A percentile compares a stretch with the other conserved stretches of the same genome.
phyloP scores from a whole-genome alignment of 35 echinoderm and acorn worm species.

The Antedon bifida region DNA sequence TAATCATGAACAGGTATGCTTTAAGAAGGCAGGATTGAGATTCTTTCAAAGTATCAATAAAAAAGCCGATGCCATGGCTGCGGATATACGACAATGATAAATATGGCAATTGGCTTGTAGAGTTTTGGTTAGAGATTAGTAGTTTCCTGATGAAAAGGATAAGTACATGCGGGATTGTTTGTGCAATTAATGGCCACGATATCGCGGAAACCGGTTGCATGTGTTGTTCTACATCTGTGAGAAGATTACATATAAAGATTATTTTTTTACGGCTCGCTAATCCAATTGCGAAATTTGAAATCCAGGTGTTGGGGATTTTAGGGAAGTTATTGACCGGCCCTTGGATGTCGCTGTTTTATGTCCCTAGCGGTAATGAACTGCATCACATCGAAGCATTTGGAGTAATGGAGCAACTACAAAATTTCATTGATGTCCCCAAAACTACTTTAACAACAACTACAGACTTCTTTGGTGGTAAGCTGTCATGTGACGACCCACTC shows the following conservation, averaged over 20 bases:
- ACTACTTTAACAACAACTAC: neutral
- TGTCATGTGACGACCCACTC: neutral
- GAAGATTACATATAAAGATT: neutral
- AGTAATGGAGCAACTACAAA: neutral
- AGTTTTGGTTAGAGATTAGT: too few relatives aligned
- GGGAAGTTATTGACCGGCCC: slow-evolving; percentile 14
- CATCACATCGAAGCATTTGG: slow-evolving; percentile 21
- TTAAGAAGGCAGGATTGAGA: too few relatives aligned
- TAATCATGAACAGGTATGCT: too few relatives aligned
- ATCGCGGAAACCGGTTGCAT: slow-evolving; percentile 3
- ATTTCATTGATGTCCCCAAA: neutral
- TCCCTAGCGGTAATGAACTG: neutral
- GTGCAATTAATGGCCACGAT: too few relatives aligned
- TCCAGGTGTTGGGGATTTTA: slow-evolving; percentile 3
- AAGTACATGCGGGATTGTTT: too few relatives aligned
- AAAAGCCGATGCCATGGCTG: too few relatives aligned
- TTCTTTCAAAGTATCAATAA: too few relatives aligned
- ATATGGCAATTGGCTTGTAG: too few relatives aligned
- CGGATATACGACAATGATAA: too few relatives aligned
- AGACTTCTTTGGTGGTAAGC: neutral
- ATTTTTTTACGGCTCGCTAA: neutral
- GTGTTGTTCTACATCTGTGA: neutral
- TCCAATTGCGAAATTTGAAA: neutral
- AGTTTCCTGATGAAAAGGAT: too few relatives aligned
- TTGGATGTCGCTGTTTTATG: slow-evolving; percentile 23